Evolutionary conservation across 2,113 vertebrate species (phyloP), one percentile per base, ranked within the genome.

Genomic region (Andinoacara biseriatus): DNA sequence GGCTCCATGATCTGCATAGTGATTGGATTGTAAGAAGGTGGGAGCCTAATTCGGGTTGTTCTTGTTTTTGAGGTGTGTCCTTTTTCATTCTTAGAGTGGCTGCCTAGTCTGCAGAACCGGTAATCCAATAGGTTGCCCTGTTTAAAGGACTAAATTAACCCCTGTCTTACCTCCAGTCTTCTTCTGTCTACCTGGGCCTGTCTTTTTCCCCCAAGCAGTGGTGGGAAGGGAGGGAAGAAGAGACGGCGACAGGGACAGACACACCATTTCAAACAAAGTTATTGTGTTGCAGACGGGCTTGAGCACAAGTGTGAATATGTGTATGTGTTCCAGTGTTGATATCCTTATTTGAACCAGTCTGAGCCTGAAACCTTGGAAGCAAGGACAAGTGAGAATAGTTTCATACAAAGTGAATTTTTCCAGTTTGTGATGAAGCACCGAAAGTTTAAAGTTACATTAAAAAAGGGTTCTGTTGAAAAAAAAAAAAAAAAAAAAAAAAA

Each of bases 121-220:
- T 94, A 88, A 95, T 95, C 90, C 92, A 90, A 93, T 95, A 87
- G 82, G 58, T 89, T 62, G 87, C 91, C 83, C 87, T 83, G 90
- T 93, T 93, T 87, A 90, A 93, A 90, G 85, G 86, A 94, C 89
- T 90, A 89, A 94, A 93, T 93, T 92, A 94, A 94, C 91, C 92
- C 91, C 83, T 17, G 85, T 93, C 89, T 90, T 80, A 92, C 92
- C 91, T 90, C 84, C 88, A 82, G 88, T 69, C 87, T 87, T 81
- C 81, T 74, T 83, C 87, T 83, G 85, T 91, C 85, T 88, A 78
- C 33, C 62, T 76, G 58, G 3, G 74, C 85, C 76, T 60, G 74
- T 86, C 84, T 89, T n/a, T 38, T 77, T 91, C 67, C 84, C 78
- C 74, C 81, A 57, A 88, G 88, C 79, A 9, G 20, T 2, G 22